Percentiles rank a stretch among this genome's conserved stretches.
Evolutionary conservation across 2,888 invertebrate genomes (phyloP).

Genomic region (Acleris sparsana): DNA sequence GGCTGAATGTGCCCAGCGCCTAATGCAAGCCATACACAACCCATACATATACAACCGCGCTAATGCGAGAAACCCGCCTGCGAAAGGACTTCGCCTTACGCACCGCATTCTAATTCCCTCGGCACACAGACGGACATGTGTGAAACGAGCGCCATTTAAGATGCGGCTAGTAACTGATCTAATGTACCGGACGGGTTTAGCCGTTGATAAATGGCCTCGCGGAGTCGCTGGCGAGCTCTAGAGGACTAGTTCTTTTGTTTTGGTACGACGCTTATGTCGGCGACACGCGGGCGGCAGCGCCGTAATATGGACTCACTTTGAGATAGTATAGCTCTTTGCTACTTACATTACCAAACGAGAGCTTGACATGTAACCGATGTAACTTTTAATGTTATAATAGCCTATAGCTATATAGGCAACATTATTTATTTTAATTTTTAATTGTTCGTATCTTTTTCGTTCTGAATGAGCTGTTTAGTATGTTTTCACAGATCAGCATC

Average conservation of each 20-base stretch:
- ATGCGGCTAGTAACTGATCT: background rate
- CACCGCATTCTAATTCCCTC: background rate
- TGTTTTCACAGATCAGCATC: no score
- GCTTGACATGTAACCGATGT: no score
- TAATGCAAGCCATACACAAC: background rate
- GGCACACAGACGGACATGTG: constrained; percentile 2
- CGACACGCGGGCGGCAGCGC: background rate
- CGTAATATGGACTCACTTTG: no score
- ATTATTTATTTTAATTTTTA: no score
- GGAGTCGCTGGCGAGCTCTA: background rate
- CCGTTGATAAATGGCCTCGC: background rate
- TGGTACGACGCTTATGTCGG: background rate
- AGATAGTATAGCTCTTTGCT: no score
- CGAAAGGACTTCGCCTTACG: constrained; percentile 7
- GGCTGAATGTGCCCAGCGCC: constrained; percentile 2
- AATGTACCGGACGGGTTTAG: background rate
- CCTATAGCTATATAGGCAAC: no score
- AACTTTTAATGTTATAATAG: no score
- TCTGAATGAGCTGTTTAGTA: no score
- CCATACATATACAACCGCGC: background rate
- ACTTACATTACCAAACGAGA: no score
- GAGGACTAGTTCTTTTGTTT: background rate
- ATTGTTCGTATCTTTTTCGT: no score
- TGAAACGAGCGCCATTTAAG: constrained; percentile 2
- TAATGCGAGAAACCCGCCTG: constrained; percentile 4